phyloP scores from a whole-genome alignment of 2,888 invertebrate species.

The Morinoia aosen region DNA sequence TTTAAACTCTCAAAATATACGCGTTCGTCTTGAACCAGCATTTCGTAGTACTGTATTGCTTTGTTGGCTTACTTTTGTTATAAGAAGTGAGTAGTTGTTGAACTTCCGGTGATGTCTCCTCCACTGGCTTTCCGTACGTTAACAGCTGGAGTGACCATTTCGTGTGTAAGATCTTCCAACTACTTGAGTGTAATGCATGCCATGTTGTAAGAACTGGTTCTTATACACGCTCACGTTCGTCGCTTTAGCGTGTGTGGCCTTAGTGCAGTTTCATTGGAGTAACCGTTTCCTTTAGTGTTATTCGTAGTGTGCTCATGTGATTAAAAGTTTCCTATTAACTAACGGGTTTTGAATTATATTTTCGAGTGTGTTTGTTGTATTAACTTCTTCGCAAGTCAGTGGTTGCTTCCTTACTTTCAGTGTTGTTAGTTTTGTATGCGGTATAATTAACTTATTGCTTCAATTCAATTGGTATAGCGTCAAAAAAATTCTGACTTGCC shows the following conservation, averaged over 20 bases:
- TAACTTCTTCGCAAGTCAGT: neutral
- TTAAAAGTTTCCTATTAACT: neutral
- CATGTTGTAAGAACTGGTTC: neutral
- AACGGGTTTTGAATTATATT: neutral
- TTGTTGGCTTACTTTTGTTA: neutral
- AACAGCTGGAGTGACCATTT: neutral
- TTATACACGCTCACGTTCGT: neutral
- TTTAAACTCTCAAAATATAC: too few species aligned
- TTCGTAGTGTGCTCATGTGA: neutral
- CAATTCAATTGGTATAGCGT: neutral
- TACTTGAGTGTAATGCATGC: neutral
- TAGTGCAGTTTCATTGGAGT: neutral
- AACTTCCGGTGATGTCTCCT: neutral
- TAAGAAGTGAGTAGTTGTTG: neutral
- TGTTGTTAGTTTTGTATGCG: neutral
- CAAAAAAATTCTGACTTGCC: neutral
- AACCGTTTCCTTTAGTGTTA: neutral
- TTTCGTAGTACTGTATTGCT: neutral
- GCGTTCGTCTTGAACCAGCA: neutral
- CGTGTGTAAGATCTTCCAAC: neutral
- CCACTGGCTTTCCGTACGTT: neutral
- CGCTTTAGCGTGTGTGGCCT: neutral
- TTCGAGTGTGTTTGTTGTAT: neutral
- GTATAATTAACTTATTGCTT: neutral
- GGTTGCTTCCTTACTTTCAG: neutral